These are phyloP conservation scores for Neoaliturus tenellus DNA, from an alignment of 2,888 invertebrate genomes.

Conservation along the genomic window DNA sequence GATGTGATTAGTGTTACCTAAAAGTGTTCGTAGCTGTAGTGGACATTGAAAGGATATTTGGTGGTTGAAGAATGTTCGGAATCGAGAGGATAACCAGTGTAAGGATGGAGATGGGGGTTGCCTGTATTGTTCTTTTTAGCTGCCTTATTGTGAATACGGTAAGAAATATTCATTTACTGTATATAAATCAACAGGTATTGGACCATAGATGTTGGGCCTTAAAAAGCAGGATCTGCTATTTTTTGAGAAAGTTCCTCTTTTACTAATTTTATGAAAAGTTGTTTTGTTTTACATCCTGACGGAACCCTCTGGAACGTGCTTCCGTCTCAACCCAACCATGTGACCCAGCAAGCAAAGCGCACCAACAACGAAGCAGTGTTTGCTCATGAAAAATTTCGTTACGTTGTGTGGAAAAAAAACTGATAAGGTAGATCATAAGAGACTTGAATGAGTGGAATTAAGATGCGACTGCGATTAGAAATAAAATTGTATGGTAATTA, in stretches of 20 bases:
- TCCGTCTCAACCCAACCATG: background rate
- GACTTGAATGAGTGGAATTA: slow-evolving; percentile 4
- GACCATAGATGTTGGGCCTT: too few species aligned
- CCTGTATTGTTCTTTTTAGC: background rate
- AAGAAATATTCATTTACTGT: background rate
- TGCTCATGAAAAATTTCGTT: too few species aligned
- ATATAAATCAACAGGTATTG: too few species aligned
- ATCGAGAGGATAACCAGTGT: background rate
- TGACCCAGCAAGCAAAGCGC: too few species aligned
- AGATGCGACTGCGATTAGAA: too few species aligned
- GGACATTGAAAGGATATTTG: background rate
- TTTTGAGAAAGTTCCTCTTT: too few species aligned
- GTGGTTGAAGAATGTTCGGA: background rate
- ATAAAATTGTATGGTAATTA: too few species aligned
- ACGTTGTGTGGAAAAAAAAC: too few species aligned
- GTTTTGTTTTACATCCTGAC: too few species aligned
- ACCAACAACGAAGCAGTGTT: too few species aligned
- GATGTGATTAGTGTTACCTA: background rate
- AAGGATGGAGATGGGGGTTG: background rate
- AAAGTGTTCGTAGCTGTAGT: background rate
- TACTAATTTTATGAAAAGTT: too few species aligned
- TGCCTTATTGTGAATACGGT: background rate
- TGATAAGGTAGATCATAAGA: background rate
- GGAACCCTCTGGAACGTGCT: background rate
- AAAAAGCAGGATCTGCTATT: too few species aligned